These are phyloP conservation scores for Andricus grossulariae DNA, from an alignment of 1,140 invertebrate species.

Conservation along the genomic window DNA sequence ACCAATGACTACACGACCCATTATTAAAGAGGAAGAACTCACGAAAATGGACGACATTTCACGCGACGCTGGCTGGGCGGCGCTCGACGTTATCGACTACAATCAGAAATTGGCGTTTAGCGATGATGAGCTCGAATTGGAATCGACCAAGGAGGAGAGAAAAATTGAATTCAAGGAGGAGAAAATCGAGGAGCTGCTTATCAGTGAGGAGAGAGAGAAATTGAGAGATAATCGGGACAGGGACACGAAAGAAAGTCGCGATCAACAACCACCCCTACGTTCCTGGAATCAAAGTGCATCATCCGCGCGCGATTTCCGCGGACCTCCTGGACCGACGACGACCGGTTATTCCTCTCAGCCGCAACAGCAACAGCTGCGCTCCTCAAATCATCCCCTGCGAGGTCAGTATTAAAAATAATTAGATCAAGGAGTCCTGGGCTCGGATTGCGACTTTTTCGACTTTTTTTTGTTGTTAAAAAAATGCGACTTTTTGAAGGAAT, in stretches of 20 bases:
- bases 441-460: no score
- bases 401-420: constrained; percentile 47
- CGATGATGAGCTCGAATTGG: constrained; percentile 86
- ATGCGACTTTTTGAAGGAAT: no score
- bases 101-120: constrained; percentile 96
- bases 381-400: constrained; percentile 64
- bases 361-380: constrained; percentile 58
- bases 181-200: constrained; percentile 58
- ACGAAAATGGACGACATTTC: constrained; percentile 94
- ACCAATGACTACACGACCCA: constrained; percentile 81
- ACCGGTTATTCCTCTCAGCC: constrained; percentile 56
- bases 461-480: no score
- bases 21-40: constrained; percentile 94
- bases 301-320: constrained; percentile 66
- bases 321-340: constrained; percentile 53
- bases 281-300: constrained; percentile 65
- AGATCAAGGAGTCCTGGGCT: no score
- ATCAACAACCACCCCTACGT: constrained; percentile 59
- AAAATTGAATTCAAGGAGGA: constrained; percentile 60
- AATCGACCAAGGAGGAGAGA: constrained; percentile 53
- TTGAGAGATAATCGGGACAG: constrained; percentile 61
- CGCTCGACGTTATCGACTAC: constrained; percentile 95
- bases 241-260: constrained; percentile 58
- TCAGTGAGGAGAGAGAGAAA: constrained; percentile 61
- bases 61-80: constrained; percentile 92